Evolutionary conservation across 2,888 invertebrate species (phyloP), one percentile per base, ranked within the genome.

Genomic region (Stenotaenia linearis): DNA sequence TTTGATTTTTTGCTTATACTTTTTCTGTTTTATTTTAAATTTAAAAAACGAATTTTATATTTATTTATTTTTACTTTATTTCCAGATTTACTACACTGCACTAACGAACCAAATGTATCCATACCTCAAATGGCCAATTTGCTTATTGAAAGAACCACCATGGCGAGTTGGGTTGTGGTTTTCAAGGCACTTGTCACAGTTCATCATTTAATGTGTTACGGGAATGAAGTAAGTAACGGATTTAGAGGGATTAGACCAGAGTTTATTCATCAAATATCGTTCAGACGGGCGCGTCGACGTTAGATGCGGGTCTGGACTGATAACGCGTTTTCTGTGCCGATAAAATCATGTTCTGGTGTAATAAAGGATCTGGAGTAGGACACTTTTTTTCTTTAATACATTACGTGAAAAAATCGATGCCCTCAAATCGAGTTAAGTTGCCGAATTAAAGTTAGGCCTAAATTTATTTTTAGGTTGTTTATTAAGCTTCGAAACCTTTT

Each of bases 51-150:
- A 74, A 12, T 18, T 75, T 75, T 37, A 61, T 21, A 23, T 75
- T 75, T 23, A 30, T 75, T 21, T 23, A 32, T 1, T 75, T 32
- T 37, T 7, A 10, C 4, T 74, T 74, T 7, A 18, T 35, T 21
- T 35, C 12, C 92, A 99, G 98, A 98, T 91, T 91, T 99, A 89
- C 93, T 99, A 86, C 98, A 98, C 87, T 99, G 98, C 90, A 99
- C 99, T 87, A 97, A 98, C 88, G 99, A 99, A 89, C 98, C 98
- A 82, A 99, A 99, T 89, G 98, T 99, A 82, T 98, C 98, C 82
- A 98, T 99, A 89, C 98, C 99, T 85, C 97, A 98, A 88, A 90
- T 99, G 89, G 99, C 99, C 82, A 98, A 98, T 89, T 90, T 98
- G 85, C 91, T 99, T 85, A 96, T 99, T 85, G 98, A 99, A 88